phyloP scores from a whole-genome alignment of 2,797 vertebrate species.

The Naso thynnoides region DNA sequence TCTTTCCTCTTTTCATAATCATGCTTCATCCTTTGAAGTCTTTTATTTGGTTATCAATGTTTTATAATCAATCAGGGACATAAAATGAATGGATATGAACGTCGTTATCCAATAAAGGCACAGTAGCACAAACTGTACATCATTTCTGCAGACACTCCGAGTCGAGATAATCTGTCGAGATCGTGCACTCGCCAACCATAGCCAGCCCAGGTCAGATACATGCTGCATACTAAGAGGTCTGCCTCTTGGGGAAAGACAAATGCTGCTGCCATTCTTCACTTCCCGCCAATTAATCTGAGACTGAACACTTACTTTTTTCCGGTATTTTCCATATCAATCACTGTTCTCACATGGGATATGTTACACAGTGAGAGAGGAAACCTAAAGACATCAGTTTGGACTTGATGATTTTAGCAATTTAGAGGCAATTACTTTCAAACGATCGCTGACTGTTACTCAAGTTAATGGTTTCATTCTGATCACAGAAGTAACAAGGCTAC shows the following conservation, averaged over 20 bases:
- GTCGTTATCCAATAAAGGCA: constrained; percentile 65
- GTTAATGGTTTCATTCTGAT: constrained; percentile 5
- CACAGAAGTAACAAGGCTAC: background rate
- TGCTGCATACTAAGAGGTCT: constrained; percentile 64
- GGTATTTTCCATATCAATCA: constrained; percentile 17
- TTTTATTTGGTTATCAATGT: constrained; percentile 82
- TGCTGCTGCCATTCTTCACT: constrained; percentile 57
- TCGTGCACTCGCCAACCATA: constrained; percentile 61
- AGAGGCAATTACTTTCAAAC: background rate
- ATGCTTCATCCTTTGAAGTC: constrained; percentile 68
- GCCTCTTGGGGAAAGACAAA: constrained; percentile 62
- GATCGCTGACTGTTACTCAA: background rate
- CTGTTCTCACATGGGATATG: constrained; percentile 18
- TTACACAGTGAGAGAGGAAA: constrained; percentile 8
- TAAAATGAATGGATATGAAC: constrained; percentile 75
- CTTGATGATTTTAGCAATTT: constrained; percentile 16
- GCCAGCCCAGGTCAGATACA: constrained; percentile 48
- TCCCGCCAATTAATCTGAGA: constrained; percentile 66
- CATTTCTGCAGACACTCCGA: constrained; percentile 59
- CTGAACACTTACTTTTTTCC: constrained; percentile 25
- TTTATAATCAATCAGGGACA: constrained; percentile 77
- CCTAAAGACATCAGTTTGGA: constrained; percentile 3
- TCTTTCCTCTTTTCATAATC: constrained; percentile 70
- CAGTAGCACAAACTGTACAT: constrained; percentile 60
- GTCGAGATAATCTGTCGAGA: constrained; percentile 68